phyloP scores from a whole-genome alignment of 2,797 vertebrate species.

The Prionace glauca region DNA sequence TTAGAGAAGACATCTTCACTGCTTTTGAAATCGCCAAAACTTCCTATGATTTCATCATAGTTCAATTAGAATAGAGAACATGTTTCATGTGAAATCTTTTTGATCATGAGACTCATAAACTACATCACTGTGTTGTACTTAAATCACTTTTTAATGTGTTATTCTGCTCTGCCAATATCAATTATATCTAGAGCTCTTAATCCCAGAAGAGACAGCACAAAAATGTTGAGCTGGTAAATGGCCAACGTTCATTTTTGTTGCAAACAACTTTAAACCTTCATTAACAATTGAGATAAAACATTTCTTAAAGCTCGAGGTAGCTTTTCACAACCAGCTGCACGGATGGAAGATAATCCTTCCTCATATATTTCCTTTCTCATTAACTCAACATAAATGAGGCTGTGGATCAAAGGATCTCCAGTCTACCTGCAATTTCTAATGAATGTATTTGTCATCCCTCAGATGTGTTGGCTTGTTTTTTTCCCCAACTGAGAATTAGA shows the following conservation, averaged over 20 bases:
- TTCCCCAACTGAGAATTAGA: not conserved
- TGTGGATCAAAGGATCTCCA: not conserved
- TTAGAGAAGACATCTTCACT: not conserved
- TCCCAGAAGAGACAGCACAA: constrained; percentile 7
- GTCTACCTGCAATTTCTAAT: not conserved
- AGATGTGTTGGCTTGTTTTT: not conserved
- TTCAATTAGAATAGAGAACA: not conserved
- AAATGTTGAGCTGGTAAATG: constrained; percentile 12
- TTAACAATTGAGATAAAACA: not conserved
- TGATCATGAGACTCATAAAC: not conserved
- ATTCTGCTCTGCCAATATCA: not conserved
- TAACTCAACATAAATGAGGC: not conserved
- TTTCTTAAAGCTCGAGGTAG: not conserved
- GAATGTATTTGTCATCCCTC: not conserved
- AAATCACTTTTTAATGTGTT: not conserved
- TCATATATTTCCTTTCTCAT: constrained; percentile 19
- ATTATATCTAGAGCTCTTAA: not conserved
- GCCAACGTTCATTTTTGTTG: constrained; percentile 3
- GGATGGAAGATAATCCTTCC: not conserved
- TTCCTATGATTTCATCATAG: not conserved
- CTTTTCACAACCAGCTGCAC: not conserved
- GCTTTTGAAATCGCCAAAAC: not conserved
- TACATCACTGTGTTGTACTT: not conserved
- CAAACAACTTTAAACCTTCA: not conserved
- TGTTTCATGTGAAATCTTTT: not conserved